phyloP scores from a whole-genome alignment of 2,797 vertebrate species.

The Pseudopleuronectes americanus region DNA sequence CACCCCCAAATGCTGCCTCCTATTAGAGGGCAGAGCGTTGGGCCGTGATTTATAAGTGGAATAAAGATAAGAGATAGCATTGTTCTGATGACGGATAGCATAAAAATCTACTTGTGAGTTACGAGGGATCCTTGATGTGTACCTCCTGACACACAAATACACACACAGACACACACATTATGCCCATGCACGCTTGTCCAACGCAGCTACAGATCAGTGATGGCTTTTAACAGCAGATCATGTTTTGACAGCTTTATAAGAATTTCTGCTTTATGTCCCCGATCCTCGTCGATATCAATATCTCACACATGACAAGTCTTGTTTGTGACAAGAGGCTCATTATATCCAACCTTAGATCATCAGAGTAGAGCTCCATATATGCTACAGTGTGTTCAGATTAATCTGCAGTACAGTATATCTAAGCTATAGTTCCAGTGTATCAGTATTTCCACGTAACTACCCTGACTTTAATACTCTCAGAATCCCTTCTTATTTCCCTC shows the following conservation, averaged over 20 bases:
- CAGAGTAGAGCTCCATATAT: constrained; percentile 52
- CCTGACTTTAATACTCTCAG: constrained; percentile 12
- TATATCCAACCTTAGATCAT: constrained; percentile 49
- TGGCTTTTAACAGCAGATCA: constrained; percentile 54
- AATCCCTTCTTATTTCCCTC: not conserved
- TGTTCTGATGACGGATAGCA: constrained; percentile 47
- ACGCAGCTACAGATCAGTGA: constrained; percentile 25
- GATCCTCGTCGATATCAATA: constrained; percentile 49
- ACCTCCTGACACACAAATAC: not conserved
- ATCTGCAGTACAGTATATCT: constrained; percentile 57
- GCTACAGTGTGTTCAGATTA: constrained; percentile 50
- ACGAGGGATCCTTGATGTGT: constrained; percentile 25
- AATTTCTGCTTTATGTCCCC: constrained; percentile 54
- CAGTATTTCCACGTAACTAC: constrained; percentile 37
- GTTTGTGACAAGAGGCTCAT: constrained; percentile 60
- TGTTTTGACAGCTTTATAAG: constrained; percentile 62
- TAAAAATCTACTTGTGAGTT: constrained; percentile 60
- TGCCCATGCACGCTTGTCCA: constrained; percentile 12
- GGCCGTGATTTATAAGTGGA: constrained; percentile 63
- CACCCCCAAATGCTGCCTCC: constrained; percentile 13
- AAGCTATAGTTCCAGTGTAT: constrained; percentile 55
- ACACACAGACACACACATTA: constrained; percentile 18
- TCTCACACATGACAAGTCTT: constrained; percentile 65
- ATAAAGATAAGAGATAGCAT: constrained; percentile 61
- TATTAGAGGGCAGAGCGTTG: constrained; percentile 48